Evolutionary conservation across 2,888 invertebrate genomes (phyloP).

Genomic region (Apamea epomidion): DNA sequence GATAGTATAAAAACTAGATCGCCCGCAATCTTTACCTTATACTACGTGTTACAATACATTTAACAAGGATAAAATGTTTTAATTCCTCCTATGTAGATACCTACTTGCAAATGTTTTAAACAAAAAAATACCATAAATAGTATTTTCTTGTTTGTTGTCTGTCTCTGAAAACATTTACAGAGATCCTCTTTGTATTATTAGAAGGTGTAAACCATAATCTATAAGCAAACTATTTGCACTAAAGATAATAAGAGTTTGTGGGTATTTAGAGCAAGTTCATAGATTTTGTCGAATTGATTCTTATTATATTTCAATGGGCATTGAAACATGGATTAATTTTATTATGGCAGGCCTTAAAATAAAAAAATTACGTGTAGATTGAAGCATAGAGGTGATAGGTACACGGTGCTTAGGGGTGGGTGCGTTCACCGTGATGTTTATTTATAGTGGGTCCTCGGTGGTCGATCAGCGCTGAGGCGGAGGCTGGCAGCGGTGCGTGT

Average conservation of each 20-base stretch:
- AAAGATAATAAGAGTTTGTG: slow-evolving; percentile 30
- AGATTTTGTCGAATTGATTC: slow-evolving; percentile 24
- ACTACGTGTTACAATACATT: slow-evolving; percentile 15
- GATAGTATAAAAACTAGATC: slow-evolving; percentile 49
- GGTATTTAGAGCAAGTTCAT: slow-evolving; percentile 50
- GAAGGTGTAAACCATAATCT: slow-evolving; percentile 28
- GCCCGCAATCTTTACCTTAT: slow-evolving; percentile 42
- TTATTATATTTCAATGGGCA: background rate
- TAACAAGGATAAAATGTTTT: slow-evolving; percentile 19
- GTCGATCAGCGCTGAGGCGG: slow-evolving; percentile 72
- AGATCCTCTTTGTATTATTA: slow-evolving; percentile 37
- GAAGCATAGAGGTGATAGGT: slow-evolving; percentile 25
- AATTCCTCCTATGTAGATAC: slow-evolving; percentile 4
- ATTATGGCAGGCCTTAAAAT: slow-evolving; percentile 9
- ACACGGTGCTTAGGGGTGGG: slow-evolving; percentile 38
- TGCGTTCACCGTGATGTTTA: slow-evolving; percentile 70
- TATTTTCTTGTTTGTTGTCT: slow-evolving; percentile 37
- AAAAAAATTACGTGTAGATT: slow-evolving; percentile 18
- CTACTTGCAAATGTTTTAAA: slow-evolving; percentile 22
- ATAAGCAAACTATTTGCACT: slow-evolving; percentile 32
- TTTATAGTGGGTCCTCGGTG: slow-evolving; percentile 78
- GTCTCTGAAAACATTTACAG: slow-evolving; percentile 52
- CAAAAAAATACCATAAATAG: slow-evolving; percentile 16
- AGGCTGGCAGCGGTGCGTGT: slow-evolving; percentile 84
- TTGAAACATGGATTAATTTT: background rate